A percentile compares a stretch with the other conserved stretches of the same genome.
These are phyloP conservation scores for Cryptotis parvus DNA, from an alignment of 2,113 vertebrate genomes.

Conservation along the genomic window DNA sequence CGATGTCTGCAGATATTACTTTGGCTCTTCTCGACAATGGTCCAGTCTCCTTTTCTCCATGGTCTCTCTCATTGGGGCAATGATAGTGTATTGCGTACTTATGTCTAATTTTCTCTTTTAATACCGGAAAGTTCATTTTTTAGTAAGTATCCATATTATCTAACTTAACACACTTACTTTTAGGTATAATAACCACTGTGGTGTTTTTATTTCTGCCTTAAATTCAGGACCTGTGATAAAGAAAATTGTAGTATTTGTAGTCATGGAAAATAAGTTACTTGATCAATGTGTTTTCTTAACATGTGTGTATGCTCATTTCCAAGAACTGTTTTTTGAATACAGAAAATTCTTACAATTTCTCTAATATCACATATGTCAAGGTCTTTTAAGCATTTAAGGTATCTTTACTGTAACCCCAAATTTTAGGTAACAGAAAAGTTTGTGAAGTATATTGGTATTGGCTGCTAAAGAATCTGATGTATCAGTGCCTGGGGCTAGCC, in stretches of 20 bases:
- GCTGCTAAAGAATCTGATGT: neutral
- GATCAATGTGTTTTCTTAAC: constrained; percentile 34
- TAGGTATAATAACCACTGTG: neutral
- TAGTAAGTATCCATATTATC: constrained; percentile 89
- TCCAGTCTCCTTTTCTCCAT: constrained; percentile 96
- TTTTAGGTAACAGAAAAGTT: neutral
- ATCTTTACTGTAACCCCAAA: neutral
- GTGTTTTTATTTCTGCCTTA: constrained; percentile 27
- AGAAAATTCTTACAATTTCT: neutral
- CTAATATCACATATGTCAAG: constrained; percentile 15
- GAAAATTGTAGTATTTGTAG: neutral
- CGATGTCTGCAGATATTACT: constrained; percentile 97
- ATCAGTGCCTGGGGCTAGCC: too few relatives aligned
- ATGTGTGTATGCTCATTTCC: constrained; percentile 14
- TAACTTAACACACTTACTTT: neutral
- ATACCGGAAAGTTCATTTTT: constrained; percentile 97
- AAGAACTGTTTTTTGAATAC: neutral
- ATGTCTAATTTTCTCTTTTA: constrained; percentile 99
- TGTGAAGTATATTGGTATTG: neutral
- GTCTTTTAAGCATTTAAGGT: constrained; percentile 2
- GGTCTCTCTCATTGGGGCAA: constrained; percentile 96
- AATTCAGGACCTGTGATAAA: constrained; percentile 10
- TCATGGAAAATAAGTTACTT: constrained; percentile 21
- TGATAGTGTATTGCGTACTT: constrained; percentile 99
- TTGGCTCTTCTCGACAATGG: constrained; percentile 96